Conservation (phyloP, 2,888 invertebrate species). For the Limnephilus rhombicus region DNA sequence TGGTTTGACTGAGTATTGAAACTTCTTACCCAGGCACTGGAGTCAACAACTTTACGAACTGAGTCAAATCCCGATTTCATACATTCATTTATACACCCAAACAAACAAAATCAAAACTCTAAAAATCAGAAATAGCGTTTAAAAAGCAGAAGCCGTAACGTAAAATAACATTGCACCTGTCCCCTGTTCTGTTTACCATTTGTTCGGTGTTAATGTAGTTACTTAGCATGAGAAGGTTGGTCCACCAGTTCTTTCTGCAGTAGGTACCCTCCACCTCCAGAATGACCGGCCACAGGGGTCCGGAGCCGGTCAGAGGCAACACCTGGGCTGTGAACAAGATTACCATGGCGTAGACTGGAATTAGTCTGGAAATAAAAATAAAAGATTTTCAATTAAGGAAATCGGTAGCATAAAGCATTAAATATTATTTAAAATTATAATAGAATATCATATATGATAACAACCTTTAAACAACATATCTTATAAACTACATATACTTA, state of each 20-base stretch:
- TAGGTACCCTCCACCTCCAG: slow-evolving; percentile 74
- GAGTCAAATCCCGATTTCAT: too few species aligned
- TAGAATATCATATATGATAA: too few species aligned
- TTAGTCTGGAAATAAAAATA: slow-evolving; percentile 72
- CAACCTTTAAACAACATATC: too few species aligned
- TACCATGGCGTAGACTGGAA: slow-evolving; percentile 78
- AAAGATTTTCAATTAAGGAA: neutral
- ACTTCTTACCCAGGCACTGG: too few species aligned
- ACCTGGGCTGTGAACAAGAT: slow-evolving; percentile 79
- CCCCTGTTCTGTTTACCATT: slow-evolving; percentile 72
- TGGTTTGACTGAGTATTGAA: too few species aligned
- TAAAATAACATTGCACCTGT: neutral
- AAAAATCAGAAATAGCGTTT: too few species aligned
- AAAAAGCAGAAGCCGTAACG: neutral
- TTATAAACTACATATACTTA: too few species aligned
- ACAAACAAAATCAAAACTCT: too few species aligned
- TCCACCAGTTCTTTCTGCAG: slow-evolving; percentile 82
- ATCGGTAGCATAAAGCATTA: neutral
- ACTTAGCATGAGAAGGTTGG: slow-evolving; percentile 79
- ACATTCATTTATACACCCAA: too few species aligned
- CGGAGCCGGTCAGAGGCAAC: slow-evolving; percentile 78
- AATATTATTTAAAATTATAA: too few species aligned
- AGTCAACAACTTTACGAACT: too few species aligned
- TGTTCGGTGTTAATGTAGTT: slow-evolving; percentile 79
- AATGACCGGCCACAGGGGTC: slow-evolving; percentile 79